Base-by-base conservation (phyloP, 2,888 invertebrate species). In the Agrochola litura region DNA sequence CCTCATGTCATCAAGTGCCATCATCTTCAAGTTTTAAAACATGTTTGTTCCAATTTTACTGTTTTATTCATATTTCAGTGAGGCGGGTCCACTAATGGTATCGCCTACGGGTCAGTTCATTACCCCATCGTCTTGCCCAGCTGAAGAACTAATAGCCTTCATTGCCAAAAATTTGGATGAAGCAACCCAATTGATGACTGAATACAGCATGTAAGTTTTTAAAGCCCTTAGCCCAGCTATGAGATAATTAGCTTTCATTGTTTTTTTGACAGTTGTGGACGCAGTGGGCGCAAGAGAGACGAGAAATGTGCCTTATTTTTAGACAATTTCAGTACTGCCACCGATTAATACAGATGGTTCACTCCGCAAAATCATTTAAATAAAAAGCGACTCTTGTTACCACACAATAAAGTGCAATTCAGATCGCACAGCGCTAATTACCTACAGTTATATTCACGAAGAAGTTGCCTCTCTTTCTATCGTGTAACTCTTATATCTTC, bases 61-160 rank as follows among this genome's bases (percentile, higher is more conserved):
- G 14, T 46, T 52, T 25, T 52, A 14, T 79, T 67, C 1, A 16
- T 67, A 56, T 91, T 92, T 30, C 95, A 99, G 99, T 41, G 99
- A 99, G 93, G 98, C 99, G 6, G 99, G 99, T 0, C 99, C 99
- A 0, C 92, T 99, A 76, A 99, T 99, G 98, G 97, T 99, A 49
- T 99, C 99, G 19, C 99, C 99, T 0, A 99, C 99, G 6, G 99
- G 99, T 6, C 99, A 99, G 95, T 98, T 99, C 90, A 98, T 99
- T 82, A 98, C 99, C 1, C 99, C 99, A 22, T 98, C 99, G 0
- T 98, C 99, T 0, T 98, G 99, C 91, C 99, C 99, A 0, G 98
- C 99, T 0, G 97, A 98, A 87, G 97, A 99, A 84, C 96, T 99
- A 73, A 97, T 99, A 25, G 98, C 98, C 89, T 99, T 98, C 92